Base-by-base conservation (phyloP, 2,888 invertebrate species). In the Cryptus armator region DNA sequence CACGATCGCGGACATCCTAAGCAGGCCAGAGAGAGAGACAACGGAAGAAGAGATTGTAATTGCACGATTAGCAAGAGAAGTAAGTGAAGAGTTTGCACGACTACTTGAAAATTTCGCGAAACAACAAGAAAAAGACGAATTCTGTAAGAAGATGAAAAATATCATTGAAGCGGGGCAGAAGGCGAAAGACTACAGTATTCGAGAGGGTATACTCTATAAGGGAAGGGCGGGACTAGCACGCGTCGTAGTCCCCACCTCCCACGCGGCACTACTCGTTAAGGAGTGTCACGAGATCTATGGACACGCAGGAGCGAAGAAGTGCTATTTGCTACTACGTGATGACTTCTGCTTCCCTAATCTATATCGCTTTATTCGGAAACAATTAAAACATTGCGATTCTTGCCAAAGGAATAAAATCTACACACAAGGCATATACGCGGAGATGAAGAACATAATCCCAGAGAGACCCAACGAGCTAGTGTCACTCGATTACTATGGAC, bases 391-490 rank as follows among this genome's bases (percentile, higher is more conserved):
- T 1, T 70, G 64, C 7, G 62, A 70, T 7, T 2, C 48, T 0
- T 79, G 78, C 19, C 78, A 79, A 14, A 7, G 64, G 0, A 79
- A 64, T 16, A 71, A 79, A 7, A 43, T 79, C 0, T 64, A 79
- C 3, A 70, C 78, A 0, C 12, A 51, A n/a, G 29, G 68, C 5
- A 29, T 19, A 3, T 24, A 12, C 24, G 59, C 68, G 0, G 29
- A 48, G 6, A 68, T 68, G 68, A 16, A 48, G 5, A 24, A 24
- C 24, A 24, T 24, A 24, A 24, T 24, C 24, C 24, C 24, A 24
- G 24, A 24, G 24, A 24, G 24, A 24, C 24, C 24, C 24, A 24
- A 24, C 24, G 24, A 24, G 24, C 24, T 24, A 24, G 24, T 24
- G 24, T 24, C 24, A 24, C 24, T 24, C 24, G 24, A 24, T 24